phyloP scores from a whole-genome alignment of 2,113 vertebrate genomes.

The Pipa parva region DNA sequence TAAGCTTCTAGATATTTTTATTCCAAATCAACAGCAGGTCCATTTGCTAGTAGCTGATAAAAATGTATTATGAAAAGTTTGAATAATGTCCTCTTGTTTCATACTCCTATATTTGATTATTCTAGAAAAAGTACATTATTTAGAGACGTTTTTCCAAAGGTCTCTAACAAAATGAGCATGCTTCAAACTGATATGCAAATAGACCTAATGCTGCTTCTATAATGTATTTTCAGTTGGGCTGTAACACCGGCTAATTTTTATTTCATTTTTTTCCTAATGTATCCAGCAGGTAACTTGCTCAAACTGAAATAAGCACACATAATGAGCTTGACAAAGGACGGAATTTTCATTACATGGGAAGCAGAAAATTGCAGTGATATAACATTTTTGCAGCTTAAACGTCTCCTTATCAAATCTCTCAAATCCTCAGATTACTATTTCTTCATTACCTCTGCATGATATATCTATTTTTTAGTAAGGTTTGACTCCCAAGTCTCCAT shows the following conservation, averaged over 20 bases:
- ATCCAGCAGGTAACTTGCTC: conserved; percentile 19
- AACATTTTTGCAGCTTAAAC: conserved; percentile 32
- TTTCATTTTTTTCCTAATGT: conserved; percentile 6
- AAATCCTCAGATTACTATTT: conserved; percentile 46
- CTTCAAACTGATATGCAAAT: conserved; percentile 5
- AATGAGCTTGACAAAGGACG: conserved; percentile 40
- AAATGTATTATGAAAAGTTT: no score
- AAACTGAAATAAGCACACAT: conserved; percentile 28
- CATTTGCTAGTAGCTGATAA: no score
- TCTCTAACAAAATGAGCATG: not conserved
- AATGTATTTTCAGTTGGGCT: conserved; percentile 34
- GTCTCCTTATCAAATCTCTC: conserved; percentile 46
- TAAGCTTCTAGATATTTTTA: no score
- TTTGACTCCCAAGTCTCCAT: conserved; percentile 35
- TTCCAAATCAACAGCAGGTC: no score
- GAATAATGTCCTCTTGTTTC: no score
- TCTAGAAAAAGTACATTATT: no score
- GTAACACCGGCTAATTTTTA: conserved; percentile 37
- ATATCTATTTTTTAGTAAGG: conserved; percentile 43
- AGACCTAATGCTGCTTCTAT: conserved; percentile 28
- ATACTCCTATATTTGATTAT: no score
- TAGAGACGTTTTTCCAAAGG: no score
- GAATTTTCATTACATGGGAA: conserved; percentile 41
- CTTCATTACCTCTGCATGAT: conserved; percentile 37
- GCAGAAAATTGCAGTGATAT: conserved; percentile 31